Conservation (phyloP, 2,113 vertebrate species). For the Hymenochirus boettgeri region DNA sequence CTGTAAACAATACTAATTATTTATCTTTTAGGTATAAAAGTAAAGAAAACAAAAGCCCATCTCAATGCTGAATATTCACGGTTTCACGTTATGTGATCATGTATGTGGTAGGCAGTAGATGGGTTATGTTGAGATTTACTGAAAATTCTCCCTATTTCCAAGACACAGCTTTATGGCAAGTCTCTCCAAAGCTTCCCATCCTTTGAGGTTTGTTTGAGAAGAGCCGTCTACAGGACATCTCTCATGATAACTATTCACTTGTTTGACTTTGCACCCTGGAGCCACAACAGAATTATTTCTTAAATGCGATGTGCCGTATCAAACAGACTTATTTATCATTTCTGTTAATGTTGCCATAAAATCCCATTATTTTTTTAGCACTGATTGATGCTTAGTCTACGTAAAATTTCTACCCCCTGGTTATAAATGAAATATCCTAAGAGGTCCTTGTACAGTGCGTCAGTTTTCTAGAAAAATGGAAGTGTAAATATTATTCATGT, state of each 20-base stretch:
- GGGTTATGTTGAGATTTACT: too few species aligned
- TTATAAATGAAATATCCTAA: constrained; percentile 17
- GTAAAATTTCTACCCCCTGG: constrained; percentile 18
- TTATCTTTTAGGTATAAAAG: too few species aligned
- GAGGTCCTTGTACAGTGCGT: too few species aligned
- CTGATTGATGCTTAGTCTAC: constrained; percentile 33
- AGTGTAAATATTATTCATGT: background rate
- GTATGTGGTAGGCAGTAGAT: too few species aligned
- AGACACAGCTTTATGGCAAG: too few species aligned
- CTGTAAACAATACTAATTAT: too few species aligned
- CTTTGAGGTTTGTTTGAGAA: constrained; percentile 5
- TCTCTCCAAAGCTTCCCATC: too few species aligned
- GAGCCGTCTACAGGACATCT: constrained; percentile 12
- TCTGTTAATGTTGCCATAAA: constrained; percentile 32
- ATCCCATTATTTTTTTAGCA: constrained; percentile 36
- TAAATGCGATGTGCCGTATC: constrained; percentile 6
- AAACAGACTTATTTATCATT: constrained; percentile 31
- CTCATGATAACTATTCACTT: constrained; percentile 28
- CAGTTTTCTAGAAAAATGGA: constrained; percentile 2
- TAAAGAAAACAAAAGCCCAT: too few species aligned
- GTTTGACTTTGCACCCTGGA: constrained; percentile 25
- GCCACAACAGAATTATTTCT: constrained; percentile 2
- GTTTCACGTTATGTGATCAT: too few species aligned
- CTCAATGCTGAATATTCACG: too few species aligned
- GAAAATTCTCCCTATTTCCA: too few species aligned